Evolutionary conservation across 2,113 vertebrate genomes (phyloP), one percentile per base, ranked within the genome.

Genomic region (Oreochromis aureus): DNA sequence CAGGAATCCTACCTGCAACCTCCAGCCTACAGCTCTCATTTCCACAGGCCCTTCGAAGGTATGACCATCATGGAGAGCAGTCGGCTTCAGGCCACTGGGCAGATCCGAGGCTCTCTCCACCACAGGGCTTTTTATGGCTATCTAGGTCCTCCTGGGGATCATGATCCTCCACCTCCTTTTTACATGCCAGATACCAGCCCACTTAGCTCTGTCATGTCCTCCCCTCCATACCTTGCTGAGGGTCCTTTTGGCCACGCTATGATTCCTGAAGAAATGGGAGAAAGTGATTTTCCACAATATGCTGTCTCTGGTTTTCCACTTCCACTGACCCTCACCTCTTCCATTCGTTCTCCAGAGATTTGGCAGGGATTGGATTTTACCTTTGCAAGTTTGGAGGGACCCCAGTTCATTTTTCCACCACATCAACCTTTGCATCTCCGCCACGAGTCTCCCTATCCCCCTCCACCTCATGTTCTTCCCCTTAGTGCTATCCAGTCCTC

Each of bases 131-230:
- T 98, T 95, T 99, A 99, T 84, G 97, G 98, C 95, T 99, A 99
- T 96, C 97, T 99, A 94, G 98, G 98, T 95, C 98, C 96, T 90
- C 97, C 97, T 3, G 97, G 97, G 85, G 98, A 99, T 94, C 98
- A 98, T 90, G 98, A 99, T 89, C 97, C 98, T 0, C 96, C 96
- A 27, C 98, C 98, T 0, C 98, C 98, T 87, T 99, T 99, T 97
- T 99, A 99, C 95, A 98, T 99, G 97, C 97, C 98, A 13, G 98
- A 99, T 90, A 98, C 97, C 94, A 99, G 98, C 95, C 98, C 98
- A 1, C 95, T 99, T 89, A 99, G 98, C 95, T 99, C 98, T 0
- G 98, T 98, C 94, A 98, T 99, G 98, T 99, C 98, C 41, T 99
- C 98, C 81, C 98, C 98, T 1, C 98, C 98, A 69, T 97, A 99